Conservation (phyloP, 1,140 invertebrate genomes). For the Caerostris darwini region DNA sequence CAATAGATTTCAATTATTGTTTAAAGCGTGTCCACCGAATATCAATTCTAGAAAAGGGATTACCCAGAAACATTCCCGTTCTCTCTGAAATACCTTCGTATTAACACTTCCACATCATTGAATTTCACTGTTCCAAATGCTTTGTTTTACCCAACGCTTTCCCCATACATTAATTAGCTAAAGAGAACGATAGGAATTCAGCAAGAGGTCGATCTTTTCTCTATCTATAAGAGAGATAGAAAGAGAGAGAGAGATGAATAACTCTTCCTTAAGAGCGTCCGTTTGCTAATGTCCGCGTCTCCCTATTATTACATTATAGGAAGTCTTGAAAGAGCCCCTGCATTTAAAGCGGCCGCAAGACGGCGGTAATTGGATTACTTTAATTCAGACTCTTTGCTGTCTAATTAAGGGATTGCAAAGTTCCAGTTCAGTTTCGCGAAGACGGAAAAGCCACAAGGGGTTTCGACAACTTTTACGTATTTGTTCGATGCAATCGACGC, state of each 20-base stretch:
- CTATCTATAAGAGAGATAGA: neutral
- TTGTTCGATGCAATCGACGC: neutral
- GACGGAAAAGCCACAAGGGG: conserved; percentile 47
- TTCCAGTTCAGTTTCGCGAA: conserved; percentile 38
- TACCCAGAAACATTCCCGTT: too few relatives aligned
- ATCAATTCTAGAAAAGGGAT: too few relatives aligned
- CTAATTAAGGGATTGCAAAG: conserved; percentile 62
- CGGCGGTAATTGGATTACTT: conserved; percentile 67
- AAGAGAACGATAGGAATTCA: neutral
- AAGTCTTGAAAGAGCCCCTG: conserved; percentile 54
- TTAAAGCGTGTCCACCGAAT: too few relatives aligned
- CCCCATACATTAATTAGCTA: conserved; percentile 7
- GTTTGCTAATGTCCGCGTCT: conserved; percentile 48
- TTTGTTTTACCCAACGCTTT: conserved; percentile 15
- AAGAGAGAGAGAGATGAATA: conserved; percentile 51
- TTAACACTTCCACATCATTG: conserved; percentile 33
- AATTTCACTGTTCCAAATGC: neutral
- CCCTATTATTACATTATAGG: conserved; percentile 65
- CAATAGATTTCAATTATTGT: too few relatives aligned
- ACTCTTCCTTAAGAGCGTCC: conserved; percentile 59
- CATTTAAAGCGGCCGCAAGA: conserved; percentile 54
- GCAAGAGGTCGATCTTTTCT: neutral
- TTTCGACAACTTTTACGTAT: conserved; percentile 53
- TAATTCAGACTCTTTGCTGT: conserved; percentile 75
- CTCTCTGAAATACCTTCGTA: neutral